Conservation (phyloP, 1,140 invertebrate genomes). For the Plutomurus gul region DNA sequence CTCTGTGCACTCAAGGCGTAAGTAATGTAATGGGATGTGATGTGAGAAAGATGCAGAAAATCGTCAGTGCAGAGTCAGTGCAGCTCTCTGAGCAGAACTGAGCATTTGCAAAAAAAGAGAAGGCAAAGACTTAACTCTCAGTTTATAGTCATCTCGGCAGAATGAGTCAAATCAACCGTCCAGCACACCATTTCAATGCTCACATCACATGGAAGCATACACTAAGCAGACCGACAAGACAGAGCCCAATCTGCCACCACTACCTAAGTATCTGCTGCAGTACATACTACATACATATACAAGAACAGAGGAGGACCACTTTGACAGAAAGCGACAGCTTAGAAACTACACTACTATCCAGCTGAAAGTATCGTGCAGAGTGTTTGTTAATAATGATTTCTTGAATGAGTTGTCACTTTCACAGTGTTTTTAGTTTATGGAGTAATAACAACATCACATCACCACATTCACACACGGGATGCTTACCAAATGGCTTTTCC, state of each 20-base stretch:
- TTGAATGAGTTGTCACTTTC: neutral
- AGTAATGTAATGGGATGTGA: no score
- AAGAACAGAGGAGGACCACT: neutral
- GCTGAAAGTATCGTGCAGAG: neutral
- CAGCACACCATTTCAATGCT: neutral
- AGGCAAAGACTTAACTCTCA: no score
- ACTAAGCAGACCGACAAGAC: no score
- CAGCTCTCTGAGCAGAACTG: no score
- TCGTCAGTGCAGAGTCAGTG: no score
- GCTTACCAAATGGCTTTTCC: no score
- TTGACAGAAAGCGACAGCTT: no score
- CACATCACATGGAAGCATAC: neutral
- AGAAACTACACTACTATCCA: no score
- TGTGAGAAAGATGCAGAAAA: neutral
- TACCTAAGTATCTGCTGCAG: no score
- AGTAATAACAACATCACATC: slow-evolving; percentile 1
- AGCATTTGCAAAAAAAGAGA: neutral
- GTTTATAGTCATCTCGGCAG: no score
- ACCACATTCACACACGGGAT: no score
- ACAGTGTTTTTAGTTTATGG: neutral
- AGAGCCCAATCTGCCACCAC: neutral
- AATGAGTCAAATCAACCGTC: neutral
- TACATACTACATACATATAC: no score
- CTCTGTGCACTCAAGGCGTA: neutral
- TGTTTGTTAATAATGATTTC: neutral